A percentile compares a stretch with the other conserved stretches of the same genome.
Conservation (phyloP, 1,140 invertebrate genomes). For the Anastatus disparis region DNA sequence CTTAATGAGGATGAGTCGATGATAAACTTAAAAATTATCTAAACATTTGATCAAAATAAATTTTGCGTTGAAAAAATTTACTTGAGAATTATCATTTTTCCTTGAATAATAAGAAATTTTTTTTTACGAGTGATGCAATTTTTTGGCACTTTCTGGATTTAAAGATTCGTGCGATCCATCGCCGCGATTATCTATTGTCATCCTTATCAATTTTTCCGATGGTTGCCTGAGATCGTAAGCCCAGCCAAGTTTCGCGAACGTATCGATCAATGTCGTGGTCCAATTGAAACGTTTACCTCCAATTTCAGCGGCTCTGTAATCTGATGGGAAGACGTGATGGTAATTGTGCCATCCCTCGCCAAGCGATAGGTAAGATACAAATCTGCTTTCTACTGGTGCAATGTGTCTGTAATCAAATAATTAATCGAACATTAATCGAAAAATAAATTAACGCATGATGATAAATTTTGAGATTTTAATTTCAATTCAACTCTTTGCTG, state of each 20-base stretch:
- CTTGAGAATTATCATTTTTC: too few relatives aligned
- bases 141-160: too few relatives aligned
- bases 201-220: constrained; percentile 67
- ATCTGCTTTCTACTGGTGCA: constrained; percentile 42
- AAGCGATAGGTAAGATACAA: constrained; percentile 46
- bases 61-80: too few relatives aligned
- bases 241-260: constrained; percentile 71
- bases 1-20: too few relatives aligned
- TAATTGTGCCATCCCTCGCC: constrained; percentile 91
- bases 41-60: too few relatives aligned
- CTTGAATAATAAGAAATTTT: too few relatives aligned
- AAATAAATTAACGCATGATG: too few relatives aligned
- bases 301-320: constrained; percentile 77
- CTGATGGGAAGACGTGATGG: constrained; percentile 91
- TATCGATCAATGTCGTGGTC: constrained; percentile 67
- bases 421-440: too few relatives aligned
- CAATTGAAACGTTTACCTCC: constrained; percentile 66
- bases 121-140: too few relatives aligned
- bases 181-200: constrained; percentile 50
- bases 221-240: constrained; percentile 73
- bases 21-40: too few relatives aligned
- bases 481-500: too few relatives aligned
- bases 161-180: constrained; percentile 38
- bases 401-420: constrained; percentile 41
- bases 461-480: neutral